Base-by-base conservation (phyloP, 2,797 vertebrate species). In the Sparus aurata region DNA sequence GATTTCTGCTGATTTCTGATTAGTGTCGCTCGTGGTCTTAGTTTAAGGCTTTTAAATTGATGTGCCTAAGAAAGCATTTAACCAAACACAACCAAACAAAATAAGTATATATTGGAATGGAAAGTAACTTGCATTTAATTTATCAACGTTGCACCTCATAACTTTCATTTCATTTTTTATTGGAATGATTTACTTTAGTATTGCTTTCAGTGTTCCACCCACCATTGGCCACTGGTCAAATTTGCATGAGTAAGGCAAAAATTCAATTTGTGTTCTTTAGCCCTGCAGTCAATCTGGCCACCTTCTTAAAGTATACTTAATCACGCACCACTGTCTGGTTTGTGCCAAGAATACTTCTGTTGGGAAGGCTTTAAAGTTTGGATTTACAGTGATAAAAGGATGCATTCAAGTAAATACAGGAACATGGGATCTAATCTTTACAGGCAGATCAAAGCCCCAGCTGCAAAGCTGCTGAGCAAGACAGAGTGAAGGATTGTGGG, bases 401-500 rank as follows among this genome's bases (percentile, higher is more conserved):
- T 47, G 27, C 3, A 15, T 27, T 7, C 3, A 23, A 38, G 15
- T 11, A 76, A 74, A 27, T 43, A 57, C 41, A 68, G 6, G 23
- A 61, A 46, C 73, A 70, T 13, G 6, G 34, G 5, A 55, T 10
- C 34, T 61, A 4, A 49, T 45, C 49, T 62, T 58, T 0, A 67
- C 18, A 72, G 0, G 15, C 20, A 64, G 23, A 25, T 75, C 68
- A 15, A 63, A 78, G 38, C 60, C 52, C 66, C 45, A 53, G 47
- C 20, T 45, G 23, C 67, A 83, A 79, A 82, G 80, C 70, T 59
- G 64, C 80, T 62, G 46, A 75, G 53, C 27, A 27, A 46, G 58
- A 65, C 73, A 71, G 69, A 82, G 64, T 45, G 75, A 50, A 69
- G 83, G 77, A 87, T 88, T 91, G 70, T 87, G 83, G 75, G 74